These are phyloP conservation scores for Brachionus rotundiformis DNA, from an alignment of 1,140 invertebrate genomes.

Conservation along the genomic window DNA sequence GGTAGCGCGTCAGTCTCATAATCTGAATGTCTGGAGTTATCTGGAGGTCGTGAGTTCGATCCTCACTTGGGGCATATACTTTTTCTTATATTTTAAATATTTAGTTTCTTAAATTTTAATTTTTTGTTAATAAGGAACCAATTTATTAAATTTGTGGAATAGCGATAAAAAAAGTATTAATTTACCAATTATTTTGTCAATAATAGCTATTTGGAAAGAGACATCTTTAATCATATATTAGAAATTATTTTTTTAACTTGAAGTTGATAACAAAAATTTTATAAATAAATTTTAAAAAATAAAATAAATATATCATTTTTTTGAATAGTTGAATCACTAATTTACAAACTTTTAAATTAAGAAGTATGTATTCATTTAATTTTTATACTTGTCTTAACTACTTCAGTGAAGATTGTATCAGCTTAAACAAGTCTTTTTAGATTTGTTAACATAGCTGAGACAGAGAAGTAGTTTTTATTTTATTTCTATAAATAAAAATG, in stretches of 20 bases:
- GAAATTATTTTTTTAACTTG: background rate
- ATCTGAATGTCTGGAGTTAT: conserved; percentile 12
- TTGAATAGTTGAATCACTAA: background rate
- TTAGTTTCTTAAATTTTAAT: too few relatives aligned
- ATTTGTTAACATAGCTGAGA: background rate
- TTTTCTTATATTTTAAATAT: background rate
- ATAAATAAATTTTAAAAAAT: background rate
- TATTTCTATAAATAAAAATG: too few relatives aligned
- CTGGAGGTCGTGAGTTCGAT: conserved; percentile 2
- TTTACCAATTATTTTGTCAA: too few relatives aligned
- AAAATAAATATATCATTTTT: background rate
- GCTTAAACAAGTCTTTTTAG: background rate
- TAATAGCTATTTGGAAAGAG: too few relatives aligned
- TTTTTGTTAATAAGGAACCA: too few relatives aligned
- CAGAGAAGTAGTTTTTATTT: background rate
- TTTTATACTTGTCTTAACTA: background rate
- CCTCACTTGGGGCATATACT: background rate
- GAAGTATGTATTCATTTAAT: background rate
- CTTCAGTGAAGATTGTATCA: background rate
- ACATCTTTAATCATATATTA: too few relatives aligned
- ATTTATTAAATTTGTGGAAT: too few relatives aligned
- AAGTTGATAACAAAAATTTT: background rate
- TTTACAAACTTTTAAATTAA: background rate
- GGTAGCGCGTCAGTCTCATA: conserved; percentile 14
- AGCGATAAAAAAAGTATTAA: too few relatives aligned